Conservation (phyloP, 2,797 vertebrate genomes). For the Anas acuta region DNA sequence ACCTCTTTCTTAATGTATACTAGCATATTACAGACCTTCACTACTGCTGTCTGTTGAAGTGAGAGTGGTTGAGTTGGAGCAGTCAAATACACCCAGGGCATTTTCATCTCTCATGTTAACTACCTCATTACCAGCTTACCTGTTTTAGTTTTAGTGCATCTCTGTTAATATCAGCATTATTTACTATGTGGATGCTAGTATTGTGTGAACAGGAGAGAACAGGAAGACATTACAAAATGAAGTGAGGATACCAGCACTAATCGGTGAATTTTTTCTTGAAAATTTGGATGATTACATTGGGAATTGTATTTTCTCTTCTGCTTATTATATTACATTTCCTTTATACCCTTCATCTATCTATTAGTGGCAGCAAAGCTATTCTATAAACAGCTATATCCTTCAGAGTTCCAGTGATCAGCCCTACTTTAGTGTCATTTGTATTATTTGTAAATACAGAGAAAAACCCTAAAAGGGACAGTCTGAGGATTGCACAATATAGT, state of each 20-base stretch:
- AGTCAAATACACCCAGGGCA: not conserved
- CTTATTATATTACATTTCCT: not conserved
- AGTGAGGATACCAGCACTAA: not conserved
- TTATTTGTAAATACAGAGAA: conserved; percentile 1
- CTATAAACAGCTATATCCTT: not conserved
- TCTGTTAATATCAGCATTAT: not conserved
- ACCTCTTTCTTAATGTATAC: not conserved
- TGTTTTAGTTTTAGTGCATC: not conserved
- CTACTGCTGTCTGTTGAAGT: conserved; percentile 10
- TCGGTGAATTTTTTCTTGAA: not conserved
- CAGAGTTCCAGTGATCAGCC: not conserved
- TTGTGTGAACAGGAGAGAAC: not conserved
- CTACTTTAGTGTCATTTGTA: not conserved
- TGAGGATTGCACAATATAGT: not conserved
- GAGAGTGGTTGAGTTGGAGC: not conserved
- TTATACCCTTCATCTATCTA: not conserved
- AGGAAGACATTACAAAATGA: not conserved
- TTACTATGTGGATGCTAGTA: not conserved
- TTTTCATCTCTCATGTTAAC: not conserved
- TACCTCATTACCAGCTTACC: not conserved
- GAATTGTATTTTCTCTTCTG: not conserved
- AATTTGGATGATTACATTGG: not conserved
- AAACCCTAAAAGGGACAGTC: not conserved
- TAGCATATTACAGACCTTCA: not conserved
- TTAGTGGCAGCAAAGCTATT: not conserved